Percentiles rank a stretch among this genome's conserved stretches.
Evolutionary conservation across 2,888 invertebrate species (phyloP).

Genomic region (Xanthia icteritia): DNA sequence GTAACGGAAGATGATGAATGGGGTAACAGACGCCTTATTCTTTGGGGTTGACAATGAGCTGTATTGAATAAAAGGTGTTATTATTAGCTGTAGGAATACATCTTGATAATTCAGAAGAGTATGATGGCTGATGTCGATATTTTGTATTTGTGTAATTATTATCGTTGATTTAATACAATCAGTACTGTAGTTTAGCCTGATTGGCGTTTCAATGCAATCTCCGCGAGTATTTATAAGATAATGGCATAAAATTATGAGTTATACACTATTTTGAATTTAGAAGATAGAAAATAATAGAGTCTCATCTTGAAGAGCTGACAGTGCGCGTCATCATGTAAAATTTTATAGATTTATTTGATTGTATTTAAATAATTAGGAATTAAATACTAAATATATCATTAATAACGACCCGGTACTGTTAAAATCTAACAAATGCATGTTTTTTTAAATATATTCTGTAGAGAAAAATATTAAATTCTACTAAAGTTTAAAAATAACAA

Average conservation of each 20-base stretch:
- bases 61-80: conserved; percentile 49
- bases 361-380: not conserved
- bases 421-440: not conserved
- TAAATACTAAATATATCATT: not conserved
- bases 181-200: not conserved
- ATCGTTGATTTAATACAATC: not conserved
- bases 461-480: not conserved
- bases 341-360: not conserved
- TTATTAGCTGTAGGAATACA: conserved; percentile 41
- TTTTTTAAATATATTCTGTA: not conserved
- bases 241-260: not conserved
- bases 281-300: too few species aligned
- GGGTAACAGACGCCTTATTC: conserved; percentile 52
- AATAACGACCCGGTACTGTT: not conserved
- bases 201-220: not conserved
- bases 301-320: not conserved
- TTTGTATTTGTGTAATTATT: not conserved
- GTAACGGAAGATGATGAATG: conserved; percentile 71
- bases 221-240: not conserved
- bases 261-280: not conserved
- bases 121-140: not conserved
- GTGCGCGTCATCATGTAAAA: not conserved
- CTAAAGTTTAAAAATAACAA: not conserved
- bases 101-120: conserved; percentile 21
- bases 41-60: conserved; percentile 67